Evolutionary conservation across 2,113 vertebrate genomes (phyloP).

Genomic region (Illadopsis cleaveri): DNA sequence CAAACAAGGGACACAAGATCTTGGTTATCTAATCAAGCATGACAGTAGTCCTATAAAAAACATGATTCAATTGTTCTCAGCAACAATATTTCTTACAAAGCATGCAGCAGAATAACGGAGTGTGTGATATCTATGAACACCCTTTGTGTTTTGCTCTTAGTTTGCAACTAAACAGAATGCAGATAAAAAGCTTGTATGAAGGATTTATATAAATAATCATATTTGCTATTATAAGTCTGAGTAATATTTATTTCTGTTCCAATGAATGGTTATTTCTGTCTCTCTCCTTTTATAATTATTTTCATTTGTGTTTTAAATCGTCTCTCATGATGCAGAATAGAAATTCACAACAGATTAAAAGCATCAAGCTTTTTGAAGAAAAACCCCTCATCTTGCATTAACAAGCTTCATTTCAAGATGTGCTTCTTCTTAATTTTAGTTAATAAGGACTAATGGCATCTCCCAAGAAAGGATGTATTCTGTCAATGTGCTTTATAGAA

Average conservation of each 20-base stretch:
- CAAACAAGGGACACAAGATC: background rate
- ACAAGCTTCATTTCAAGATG: background rate
- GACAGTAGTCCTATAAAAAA: background rate
- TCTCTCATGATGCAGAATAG: background rate
- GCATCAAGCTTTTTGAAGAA: background rate
- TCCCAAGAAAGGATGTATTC: background rate
- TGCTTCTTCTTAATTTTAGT: background rate
- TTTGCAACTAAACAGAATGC: background rate
- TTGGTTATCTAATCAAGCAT: background rate
- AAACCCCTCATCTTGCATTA: rapidly evolving
- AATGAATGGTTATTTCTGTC: background rate
- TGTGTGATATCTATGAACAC: background rate
- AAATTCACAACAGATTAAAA: background rate
- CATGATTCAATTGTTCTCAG: background rate
- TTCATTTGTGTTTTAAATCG: background rate
- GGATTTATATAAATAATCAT: background rate
- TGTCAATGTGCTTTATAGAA: background rate
- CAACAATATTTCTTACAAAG: background rate
- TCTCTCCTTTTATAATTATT: background rate
- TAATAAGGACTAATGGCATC: background rate
- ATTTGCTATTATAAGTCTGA: background rate
- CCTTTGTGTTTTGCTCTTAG: background rate
- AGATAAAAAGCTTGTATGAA: background rate
- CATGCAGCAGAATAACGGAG: background rate
- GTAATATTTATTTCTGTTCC: background rate